Base-by-base conservation (phyloP, 1,140 invertebrate genomes). In the Zaprionus gabonicus region DNA sequence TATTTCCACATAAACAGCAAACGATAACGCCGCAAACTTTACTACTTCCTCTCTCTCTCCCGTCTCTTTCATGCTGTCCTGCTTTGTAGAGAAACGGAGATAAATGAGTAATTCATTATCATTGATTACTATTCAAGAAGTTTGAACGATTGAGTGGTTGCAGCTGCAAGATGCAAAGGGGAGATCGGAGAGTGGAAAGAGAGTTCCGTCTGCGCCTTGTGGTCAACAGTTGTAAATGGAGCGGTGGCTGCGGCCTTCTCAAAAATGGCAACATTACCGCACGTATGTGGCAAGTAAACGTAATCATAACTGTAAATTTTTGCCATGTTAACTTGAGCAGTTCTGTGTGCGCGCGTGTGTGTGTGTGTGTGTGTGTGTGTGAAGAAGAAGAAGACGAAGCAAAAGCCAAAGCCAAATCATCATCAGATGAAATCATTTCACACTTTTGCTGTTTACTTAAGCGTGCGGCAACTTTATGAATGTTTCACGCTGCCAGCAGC, bases 391-490 rank as follows among this genome's bases (percentile, higher is more conserved):
- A 80, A 80, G 72, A 27, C 41, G 51, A 71, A 86, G 74, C 77
- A 55, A 63, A 65, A 69, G 56, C 57, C 68, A 65, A 70, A 78
- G 78, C 82, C 78, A 81, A 85, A 78, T 85, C 82, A 84, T 83
- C 82, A 82, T 86, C 80, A 86, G 78, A 80, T 82, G 82, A 86
- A 86, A 86, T 86, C 82, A 81, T 88, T 87, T 87, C 80, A 78
- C 84, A 87, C 84, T 87, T 87, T 87, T 88, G 68, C 78, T 81
- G 84, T 88, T 88, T 88, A 87, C 84, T 87, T 87, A 78, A 88
- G 84, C 84, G 84, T 87, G 80, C 75, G 74, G 71, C 80, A 80
- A 87, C 71, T 87, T 87, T 88, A 81, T 81, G 70, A 87, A 87
- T 80, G 77, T 51, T 78, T 62, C 69, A 67, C 73, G 74, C 53